phyloP scores from a whole-genome alignment of 2,113 vertebrate species.

The Nyctibius bracteatus region DNA sequence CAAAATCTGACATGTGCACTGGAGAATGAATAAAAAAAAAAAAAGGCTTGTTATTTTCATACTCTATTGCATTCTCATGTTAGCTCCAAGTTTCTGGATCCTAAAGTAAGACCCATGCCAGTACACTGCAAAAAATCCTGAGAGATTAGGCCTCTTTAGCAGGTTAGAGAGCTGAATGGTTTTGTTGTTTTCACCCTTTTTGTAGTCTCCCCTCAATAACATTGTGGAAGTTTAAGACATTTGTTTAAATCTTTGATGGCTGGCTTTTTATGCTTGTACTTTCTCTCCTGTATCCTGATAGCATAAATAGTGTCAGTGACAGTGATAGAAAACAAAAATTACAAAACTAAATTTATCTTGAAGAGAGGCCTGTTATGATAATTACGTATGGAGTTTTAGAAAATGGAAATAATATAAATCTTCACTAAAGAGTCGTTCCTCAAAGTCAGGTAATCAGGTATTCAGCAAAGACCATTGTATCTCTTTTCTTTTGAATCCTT shows the following conservation, averaged over 20 bases:
- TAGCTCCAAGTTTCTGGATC: constrained; percentile 50
- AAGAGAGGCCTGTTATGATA: not conserved
- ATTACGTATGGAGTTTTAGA: not conserved
- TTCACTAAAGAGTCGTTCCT: not conserved
- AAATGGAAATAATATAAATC: not conserved
- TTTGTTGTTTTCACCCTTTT: not conserved
- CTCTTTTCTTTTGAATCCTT: not conserved
- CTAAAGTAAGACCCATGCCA: not conserved
- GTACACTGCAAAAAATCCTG: not conserved
- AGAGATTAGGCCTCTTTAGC: not conserved
- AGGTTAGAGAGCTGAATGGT: not conserved
- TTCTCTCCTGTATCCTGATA: not conserved
- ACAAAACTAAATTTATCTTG: not conserved
- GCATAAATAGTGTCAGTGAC: not conserved
- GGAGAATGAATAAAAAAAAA: constrained; percentile 51
- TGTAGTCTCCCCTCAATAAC: not conserved
- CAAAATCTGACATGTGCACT: constrained; percentile 54
- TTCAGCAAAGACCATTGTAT: not conserved
- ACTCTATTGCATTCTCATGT: constrained; percentile 61
- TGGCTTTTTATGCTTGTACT: not conserved
- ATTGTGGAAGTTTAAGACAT: not conserved
- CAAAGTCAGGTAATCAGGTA: not conserved
- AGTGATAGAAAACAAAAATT: not conserved
- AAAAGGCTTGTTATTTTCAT: constrained; percentile 77
- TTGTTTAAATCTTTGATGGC: not conserved